Evolutionary conservation across 2,888 invertebrate genomes (phyloP).

Genomic region (Nomada fucata): DNA sequence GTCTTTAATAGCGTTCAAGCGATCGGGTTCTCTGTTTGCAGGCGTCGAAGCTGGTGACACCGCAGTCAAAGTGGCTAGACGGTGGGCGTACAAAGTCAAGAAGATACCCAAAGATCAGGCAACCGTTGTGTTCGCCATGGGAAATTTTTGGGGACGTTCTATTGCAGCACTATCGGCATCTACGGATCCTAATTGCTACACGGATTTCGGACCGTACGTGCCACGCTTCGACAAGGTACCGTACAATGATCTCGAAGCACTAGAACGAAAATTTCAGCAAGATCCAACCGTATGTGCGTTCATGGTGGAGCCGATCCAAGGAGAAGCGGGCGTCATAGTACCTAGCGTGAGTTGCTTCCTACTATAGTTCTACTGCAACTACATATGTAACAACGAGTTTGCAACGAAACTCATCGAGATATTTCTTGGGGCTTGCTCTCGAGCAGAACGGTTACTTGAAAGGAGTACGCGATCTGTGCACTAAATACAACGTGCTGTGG

Average conservation of each 20-base stretch:
- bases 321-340: slow-evolving; percentile 93
- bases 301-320: slow-evolving; percentile 95
- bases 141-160: slow-evolving; percentile 94
- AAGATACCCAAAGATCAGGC: slow-evolving; percentile 89
- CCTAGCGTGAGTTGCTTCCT: slow-evolving; percentile 84
- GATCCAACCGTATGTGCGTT: slow-evolving; percentile 90
- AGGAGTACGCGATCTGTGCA: slow-evolving; percentile 89
- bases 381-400: no score
- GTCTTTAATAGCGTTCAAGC: not conserved
- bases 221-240: slow-evolving; percentile 91
- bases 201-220: slow-evolving; percentile 92
- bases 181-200: slow-evolving; percentile 89
- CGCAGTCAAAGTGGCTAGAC: slow-evolving; percentile 91
- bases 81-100: slow-evolving; percentile 93
- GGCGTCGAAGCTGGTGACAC: slow-evolving; percentile 94
- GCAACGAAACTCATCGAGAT: not conserved
- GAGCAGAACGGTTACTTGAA: slow-evolving; percentile 88
- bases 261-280: slow-evolving; percentile 86
- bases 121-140: slow-evolving; percentile 89
- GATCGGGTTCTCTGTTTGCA: slow-evolving; percentile 63
- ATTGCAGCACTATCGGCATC: slow-evolving; percentile 92
- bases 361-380: not conserved
- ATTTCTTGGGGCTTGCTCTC: not conserved
- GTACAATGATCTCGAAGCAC: slow-evolving; percentile 89
- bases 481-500: slow-evolving; percentile 91